Conservation (phyloP, 2,888 invertebrate species). For the Frankliniella intonsa region DNA sequence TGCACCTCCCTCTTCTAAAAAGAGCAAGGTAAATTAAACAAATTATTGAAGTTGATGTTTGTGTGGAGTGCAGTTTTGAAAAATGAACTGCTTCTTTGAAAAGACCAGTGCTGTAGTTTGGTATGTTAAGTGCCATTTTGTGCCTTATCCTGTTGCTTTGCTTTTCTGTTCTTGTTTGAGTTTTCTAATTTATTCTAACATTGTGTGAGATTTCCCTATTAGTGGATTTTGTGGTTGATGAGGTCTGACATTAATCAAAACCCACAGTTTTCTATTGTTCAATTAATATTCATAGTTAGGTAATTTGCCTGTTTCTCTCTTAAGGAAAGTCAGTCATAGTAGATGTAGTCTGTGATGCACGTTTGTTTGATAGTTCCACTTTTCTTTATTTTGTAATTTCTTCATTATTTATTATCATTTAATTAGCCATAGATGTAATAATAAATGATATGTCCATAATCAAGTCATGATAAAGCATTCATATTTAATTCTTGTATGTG, state of each 20-base stretch:
- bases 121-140: not conserved
- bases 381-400: not conserved
- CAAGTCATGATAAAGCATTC: not conserved
- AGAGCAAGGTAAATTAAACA: slow-evolving; percentile 12
- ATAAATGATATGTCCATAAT: not conserved
- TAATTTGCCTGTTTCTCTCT: not conserved
- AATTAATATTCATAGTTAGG: not conserved
- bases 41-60: not conserved
- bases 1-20: not conserved
- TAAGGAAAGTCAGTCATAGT: not conserved
- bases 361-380: not conserved
- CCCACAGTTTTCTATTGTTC: too few relatives aligned
- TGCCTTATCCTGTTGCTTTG: not conserved
- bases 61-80: not conserved
- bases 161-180: not conserved
- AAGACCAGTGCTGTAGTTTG: too few relatives aligned
- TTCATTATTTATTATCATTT: not conserved
- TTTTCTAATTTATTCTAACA: not conserved
- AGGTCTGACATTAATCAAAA: too few relatives aligned
- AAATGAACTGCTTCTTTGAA: too few relatives aligned
- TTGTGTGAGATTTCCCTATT: not conserved
- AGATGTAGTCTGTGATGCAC: slow-evolving; percentile 15
- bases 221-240: too few relatives aligned
- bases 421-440: not conserved
- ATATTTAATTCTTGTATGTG: not conserved